Evolutionary conservation across 1,140 invertebrate species (phyloP), one percentile per base, ranked within the genome.

Genomic region (Drosophila orosa): DNA sequence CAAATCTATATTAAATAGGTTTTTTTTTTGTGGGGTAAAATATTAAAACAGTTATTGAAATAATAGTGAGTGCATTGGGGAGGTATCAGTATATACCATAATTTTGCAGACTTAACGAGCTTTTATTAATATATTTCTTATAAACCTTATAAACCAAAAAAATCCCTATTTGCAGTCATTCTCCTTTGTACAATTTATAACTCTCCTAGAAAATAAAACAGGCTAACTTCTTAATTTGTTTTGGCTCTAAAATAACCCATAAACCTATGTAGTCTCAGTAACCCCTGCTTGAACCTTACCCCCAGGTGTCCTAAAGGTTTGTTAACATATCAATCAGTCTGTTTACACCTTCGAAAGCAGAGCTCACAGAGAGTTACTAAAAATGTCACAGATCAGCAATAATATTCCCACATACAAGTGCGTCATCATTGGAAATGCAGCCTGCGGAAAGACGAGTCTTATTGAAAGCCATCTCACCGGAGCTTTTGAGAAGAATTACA

Each of bases 1-100:
- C 33, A 48, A 40, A 71, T 75, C 33, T 58, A 37, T 44, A 58
- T 35, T 52, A 17, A 29, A 66, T 35, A 17, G 60, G n/a, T 35
- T 44, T 19, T 29, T 25, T 35, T 44, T 19, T 29, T 25, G 29
- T 25, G 29, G 19, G 45, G 50, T 22, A 15, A 71, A 48, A 29
- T 48, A 69, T 58, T 24, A 33, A n/a, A 25, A 67, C 25, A n/a
- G 3, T 45, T 35, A 29, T 35, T 29, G 5, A 27, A 35, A 31
- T 6, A 31, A n/a, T 17, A 24, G 10, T 13, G 22, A 15, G n/a
- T n/a, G 19, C 12, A 9, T 22, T 19, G 0, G 3, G 4, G 1
- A 22, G 25, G 25, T 15, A 13, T 19, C 0, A 6, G 7, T 25
- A 3, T n/a, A n/a, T n/a, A n/a, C n/a, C n/a, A n/a, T n/a, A n/a